A percentile compares a stretch with the other conserved stretches of the same genome.
Evolutionary conservation across 23 tunicate species (phyloP).

Genomic region (Halocynthia roretzi): DNA sequence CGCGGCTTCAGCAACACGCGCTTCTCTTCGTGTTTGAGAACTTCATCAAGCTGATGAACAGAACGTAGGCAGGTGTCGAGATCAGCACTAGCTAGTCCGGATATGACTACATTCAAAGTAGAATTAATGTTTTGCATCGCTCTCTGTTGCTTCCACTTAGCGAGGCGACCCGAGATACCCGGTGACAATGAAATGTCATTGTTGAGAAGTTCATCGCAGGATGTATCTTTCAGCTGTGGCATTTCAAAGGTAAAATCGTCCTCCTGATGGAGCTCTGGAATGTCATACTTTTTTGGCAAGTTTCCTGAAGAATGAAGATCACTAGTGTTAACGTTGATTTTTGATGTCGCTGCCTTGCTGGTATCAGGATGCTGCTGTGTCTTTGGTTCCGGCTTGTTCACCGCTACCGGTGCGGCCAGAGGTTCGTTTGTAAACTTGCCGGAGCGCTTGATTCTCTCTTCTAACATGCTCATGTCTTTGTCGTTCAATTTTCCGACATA

Average conservation of each 20-base stretch:
- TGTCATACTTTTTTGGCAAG: background rate
- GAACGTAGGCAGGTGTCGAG: slow-evolving; percentile 35
- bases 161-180: background rate
- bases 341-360: background rate
- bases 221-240: slow-evolving; percentile 3
- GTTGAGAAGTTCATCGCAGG: slow-evolving; percentile 8
- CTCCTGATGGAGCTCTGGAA: background rate
- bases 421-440: slow-evolving; percentile 51
- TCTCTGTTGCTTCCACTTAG: background rate
- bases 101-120: slow-evolving; percentile 23
- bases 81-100: slow-evolving; percentile 40
- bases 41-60: slow-evolving; percentile 51
- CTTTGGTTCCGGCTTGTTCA: slow-evolving; percentile 5
- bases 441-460: slow-evolving; percentile 81
- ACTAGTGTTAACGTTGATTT: background rate
- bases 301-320: slow-evolving; percentile 3
- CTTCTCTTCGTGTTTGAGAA: slow-evolving; percentile 38
- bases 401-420: background rate
- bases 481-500: slow-evolving; percentile 66
- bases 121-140: slow-evolving; percentile 1
- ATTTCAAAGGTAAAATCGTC: slow-evolving; percentile 14
- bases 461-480: slow-evolving; percentile 89
- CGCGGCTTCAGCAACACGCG: slow-evolving; percentile 28
- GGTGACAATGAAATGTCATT: slow-evolving; percentile 18
- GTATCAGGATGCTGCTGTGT: background rate